Evolutionary conservation across 2,888 invertebrate species (phyloP).

Genomic region (Oeneis ivallda): DNA sequence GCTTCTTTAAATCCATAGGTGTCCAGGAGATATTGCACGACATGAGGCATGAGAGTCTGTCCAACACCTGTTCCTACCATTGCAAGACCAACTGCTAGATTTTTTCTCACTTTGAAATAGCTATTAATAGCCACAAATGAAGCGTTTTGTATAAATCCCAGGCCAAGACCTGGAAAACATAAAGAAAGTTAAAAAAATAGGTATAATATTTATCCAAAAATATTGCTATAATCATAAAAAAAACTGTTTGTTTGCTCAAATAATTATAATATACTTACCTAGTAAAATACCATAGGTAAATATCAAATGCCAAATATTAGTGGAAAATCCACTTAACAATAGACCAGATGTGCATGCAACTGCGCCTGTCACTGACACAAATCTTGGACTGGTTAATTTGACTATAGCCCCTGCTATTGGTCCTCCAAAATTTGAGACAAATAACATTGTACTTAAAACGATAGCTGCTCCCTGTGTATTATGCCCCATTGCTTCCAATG

Average conservation of each 20-base stretch:
- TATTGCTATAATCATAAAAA: background rate
- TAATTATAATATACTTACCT: conserved; percentile 52
- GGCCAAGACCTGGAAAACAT: conserved; percentile 81
- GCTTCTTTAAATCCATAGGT: conserved; percentile 85
- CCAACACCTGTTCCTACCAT: conserved; percentile 89
- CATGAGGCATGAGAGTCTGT: conserved; percentile 87
- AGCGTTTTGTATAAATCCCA: conserved; percentile 87
- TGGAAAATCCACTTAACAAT: conserved; percentile 72
- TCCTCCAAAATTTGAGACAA: conserved; percentile 84
- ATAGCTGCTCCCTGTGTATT: conserved; percentile 85
- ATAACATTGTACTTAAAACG: conserved; percentile 85
- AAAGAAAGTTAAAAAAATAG: conserved; percentile 22
- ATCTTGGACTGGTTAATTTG: conserved; percentile 69
- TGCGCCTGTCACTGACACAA: conserved; percentile 69
- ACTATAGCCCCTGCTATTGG: conserved; percentile 86
- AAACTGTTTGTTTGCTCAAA: background rate
- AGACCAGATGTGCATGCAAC: conserved; percentile 67
- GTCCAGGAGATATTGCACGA: conserved; percentile 84
- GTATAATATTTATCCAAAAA: background rate
- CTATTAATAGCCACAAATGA: conserved; percentile 87
- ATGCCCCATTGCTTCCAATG: conserved; percentile 83
- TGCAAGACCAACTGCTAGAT: conserved; percentile 88
- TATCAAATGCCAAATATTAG: conserved; percentile 69
- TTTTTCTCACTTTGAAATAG: conserved; percentile 85
- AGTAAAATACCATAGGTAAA: conserved; percentile 71